Evolutionary conservation across 1,140 invertebrate genomes (phyloP), one percentile per base, ranked within the genome.

Genomic region (Drosophila saltans): DNA sequence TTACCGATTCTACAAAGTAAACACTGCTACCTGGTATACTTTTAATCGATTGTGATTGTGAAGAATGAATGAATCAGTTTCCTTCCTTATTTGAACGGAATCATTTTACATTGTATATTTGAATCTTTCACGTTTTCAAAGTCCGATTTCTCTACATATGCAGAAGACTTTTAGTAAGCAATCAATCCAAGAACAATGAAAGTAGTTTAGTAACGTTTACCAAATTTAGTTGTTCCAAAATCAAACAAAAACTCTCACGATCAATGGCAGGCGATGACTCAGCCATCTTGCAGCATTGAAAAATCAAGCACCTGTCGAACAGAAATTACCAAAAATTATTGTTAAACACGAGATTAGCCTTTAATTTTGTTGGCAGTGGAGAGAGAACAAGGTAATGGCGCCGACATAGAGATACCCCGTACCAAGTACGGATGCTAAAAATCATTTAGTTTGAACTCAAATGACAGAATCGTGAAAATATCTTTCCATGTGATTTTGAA

Each of bases 201-300:
- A 24, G 8, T 24, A 52, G 16, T 52, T 26, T 24, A 52, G 4
- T 10, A 26, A 24, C 9, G 45, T 52, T 52, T 21, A 48, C 2
- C 7, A 8, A 24, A 48, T 21, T 2, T 52, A 48, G 24, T 24
- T 16, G 45, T 26, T 24, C 63, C 55, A 78, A 72, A 63, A 59
- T 28, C 39, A 36, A 60, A 43, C 24, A 78, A 75, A 85, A 79
- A 88, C 82, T 85, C 82, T 88, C 82, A 85, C 82, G 82, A 85
- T 85, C 79, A 26, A 48, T 52, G 24, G 58, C 16, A 48, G 21
- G 65, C 43, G 48, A 16, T 43, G 80, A 52, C 78, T 88, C 80
- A 83, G 66, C 88, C 82, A 88, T 69, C 68, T 81, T 79, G 74
- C 45, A 60, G 59, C 39, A 11, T 43, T 52, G 40, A 78, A 61